Conservation (phyloP, 2,113 vertebrate genomes). For the Coptodon bakossiorum region DNA sequence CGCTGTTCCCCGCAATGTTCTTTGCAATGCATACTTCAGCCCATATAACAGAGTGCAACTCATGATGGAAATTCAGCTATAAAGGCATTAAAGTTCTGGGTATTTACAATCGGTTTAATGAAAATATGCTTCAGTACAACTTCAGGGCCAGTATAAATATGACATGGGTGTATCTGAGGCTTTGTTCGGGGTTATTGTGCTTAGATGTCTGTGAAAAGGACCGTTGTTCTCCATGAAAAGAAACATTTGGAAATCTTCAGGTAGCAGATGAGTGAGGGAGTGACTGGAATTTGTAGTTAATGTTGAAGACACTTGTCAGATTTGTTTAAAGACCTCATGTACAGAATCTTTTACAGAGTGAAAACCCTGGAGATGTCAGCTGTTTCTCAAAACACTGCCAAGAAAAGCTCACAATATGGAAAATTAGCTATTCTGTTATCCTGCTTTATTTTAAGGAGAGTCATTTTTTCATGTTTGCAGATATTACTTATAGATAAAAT, state of each 20-base stretch:
- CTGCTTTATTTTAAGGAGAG: not conserved
- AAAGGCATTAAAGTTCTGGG: not conserved
- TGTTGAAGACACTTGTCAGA: not conserved
- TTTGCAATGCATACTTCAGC: not conserved
- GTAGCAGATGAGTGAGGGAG: constrained; percentile 22
- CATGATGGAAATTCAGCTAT: not conserved
- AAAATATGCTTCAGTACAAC: not conserved
- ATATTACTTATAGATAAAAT: not conserved
- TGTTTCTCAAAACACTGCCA: not conserved
- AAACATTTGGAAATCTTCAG: constrained; percentile 49
- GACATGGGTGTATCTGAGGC: constrained; percentile 11
- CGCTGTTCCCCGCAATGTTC: not conserved
- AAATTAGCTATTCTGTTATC: not conserved
- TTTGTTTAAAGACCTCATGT: not conserved
- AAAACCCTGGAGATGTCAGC: not conserved
- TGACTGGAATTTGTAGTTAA: not conserved
- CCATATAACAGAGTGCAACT: not conserved
- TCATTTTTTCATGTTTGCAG: not conserved
- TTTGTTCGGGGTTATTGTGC: constrained; percentile 14
- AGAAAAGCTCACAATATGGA: not conserved
- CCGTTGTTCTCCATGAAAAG: not conserved
- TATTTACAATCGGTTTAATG: not conserved
- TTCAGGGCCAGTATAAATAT: constrained; percentile 20
- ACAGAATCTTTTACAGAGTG: not conserved
- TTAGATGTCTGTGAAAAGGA: constrained; percentile 15